Conservation (phyloP, 2,113 vertebrate genomes). For the Spilogale gracilis region DNA sequence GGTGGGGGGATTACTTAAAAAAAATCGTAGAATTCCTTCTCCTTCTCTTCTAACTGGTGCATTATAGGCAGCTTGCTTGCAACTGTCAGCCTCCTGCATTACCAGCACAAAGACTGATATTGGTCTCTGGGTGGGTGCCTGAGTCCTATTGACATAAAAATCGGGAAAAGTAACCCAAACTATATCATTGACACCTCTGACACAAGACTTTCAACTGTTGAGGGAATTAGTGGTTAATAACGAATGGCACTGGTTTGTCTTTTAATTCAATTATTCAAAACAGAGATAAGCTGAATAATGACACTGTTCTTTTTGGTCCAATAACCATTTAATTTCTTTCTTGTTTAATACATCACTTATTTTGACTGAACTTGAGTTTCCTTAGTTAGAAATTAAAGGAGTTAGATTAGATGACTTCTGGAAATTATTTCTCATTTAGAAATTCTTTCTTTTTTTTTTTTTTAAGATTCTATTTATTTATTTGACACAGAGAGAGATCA, state of each 20-base stretch:
- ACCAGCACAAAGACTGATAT: not conserved
- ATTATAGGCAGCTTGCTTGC: not conserved
- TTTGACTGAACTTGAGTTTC: constrained; percentile 8
- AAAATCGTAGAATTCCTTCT: not conserved
- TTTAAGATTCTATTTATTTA: not conserved
- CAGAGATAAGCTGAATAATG: not conserved
- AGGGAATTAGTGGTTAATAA: not conserved
- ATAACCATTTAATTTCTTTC: not conserved
- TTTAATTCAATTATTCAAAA: constrained; percentile 7
- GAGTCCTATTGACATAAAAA: not conserved
- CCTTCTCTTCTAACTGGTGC: not conserved
- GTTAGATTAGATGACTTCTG: not conserved
- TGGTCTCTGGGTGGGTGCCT: not conserved
- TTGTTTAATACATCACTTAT: constrained; percentile 1
- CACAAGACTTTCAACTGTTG: not conserved
- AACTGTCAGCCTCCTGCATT: not conserved
- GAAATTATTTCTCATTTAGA: not conserved
- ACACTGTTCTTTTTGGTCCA: not conserved
- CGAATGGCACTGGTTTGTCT: not conserved
- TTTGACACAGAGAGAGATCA: no score
- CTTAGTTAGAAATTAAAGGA: not conserved
- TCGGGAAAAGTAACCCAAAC: not conserved
- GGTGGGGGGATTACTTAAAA: not conserved
- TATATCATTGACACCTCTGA: not conserved
- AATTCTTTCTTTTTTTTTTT: no score